A percentile compares a stretch with the other conserved stretches of the same genome.
These are phyloP conservation scores for Heliconius eleuchia DNA, from an alignment of 1,140 invertebrate genomes.

Conservation along the genomic window DNA sequence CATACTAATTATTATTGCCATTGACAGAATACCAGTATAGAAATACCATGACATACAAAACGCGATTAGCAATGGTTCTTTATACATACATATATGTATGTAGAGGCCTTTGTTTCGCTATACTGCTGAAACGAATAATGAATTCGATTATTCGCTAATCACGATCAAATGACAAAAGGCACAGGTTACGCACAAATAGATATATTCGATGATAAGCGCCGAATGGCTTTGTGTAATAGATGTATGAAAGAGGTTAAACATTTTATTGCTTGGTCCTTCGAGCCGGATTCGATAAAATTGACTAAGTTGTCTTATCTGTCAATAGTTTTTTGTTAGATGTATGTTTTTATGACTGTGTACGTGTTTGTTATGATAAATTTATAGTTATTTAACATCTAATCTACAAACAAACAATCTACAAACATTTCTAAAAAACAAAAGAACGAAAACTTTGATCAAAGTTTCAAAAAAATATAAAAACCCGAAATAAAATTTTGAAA, in stretches of 20 bases:
- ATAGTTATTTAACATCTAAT: no score
- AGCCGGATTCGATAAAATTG: not conserved
- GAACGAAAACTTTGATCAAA: no score
- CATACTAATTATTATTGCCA: not conserved
- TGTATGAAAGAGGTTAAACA: not conserved
- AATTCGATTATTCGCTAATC: conserved; percentile 14
- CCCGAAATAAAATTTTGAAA: no score
- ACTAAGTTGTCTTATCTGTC: not conserved
- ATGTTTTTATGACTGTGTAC: no score
- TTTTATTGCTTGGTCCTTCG: conserved; percentile 2
- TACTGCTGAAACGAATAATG: conserved; percentile 1
- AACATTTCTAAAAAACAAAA: no score
- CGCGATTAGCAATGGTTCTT: conserved; percentile 3
- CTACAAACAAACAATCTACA: no score
- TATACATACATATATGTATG: not conserved
- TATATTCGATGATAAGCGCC: conserved; percentile 7
- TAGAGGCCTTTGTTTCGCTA: not conserved
- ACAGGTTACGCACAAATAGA: conserved; percentile 16
- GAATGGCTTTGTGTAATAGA: conserved; percentile 6
- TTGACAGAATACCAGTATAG: not conserved
- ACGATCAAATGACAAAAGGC: conserved; percentile 14
- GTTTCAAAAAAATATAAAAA: no score
- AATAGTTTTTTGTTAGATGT: not conserved
- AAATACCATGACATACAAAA: not conserved
- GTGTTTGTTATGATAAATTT: no score